phyloP scores from a whole-genome alignment of 2,797 vertebrate genomes.

The Ambastaia sidthimunki region DNA sequence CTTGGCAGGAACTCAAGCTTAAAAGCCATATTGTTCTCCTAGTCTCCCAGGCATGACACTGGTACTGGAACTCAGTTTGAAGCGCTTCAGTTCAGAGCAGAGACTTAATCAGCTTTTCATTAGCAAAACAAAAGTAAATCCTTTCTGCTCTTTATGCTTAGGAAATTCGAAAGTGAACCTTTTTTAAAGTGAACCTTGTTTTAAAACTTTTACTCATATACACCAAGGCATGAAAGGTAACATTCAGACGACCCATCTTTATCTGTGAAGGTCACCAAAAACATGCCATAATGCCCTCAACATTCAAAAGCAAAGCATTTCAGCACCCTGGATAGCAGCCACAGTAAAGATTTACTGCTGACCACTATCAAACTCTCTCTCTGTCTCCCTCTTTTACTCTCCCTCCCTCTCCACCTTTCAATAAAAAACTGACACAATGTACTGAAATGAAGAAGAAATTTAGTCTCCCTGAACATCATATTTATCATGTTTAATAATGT shows the following conservation, averaged over 20 bases:
- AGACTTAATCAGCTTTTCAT: background rate
- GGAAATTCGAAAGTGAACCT: background rate
- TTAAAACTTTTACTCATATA: background rate
- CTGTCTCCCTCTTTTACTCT: conserved; percentile 8
- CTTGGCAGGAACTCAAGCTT: conserved; percentile 27
- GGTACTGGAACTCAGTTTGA: conserved; percentile 16
- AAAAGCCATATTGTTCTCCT: conserved; percentile 2
- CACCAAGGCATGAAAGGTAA: background rate
- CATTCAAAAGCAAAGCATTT: conserved; percentile 35
- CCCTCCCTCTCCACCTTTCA: background rate
- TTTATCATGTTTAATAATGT: background rate
- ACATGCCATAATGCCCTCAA: conserved; percentile 13
- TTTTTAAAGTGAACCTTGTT: background rate
- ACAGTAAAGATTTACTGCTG: conserved; percentile 43
- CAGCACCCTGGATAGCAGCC: conserved; percentile 60
- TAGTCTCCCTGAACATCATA: background rate
- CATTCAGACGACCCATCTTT: conserved; percentile 15
- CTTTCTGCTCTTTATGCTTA: background rate
- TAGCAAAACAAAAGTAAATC: conserved; percentile 17
- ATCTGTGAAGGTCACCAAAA: conserved; percentile 20
- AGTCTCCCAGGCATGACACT: background rate
- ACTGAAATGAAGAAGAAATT: conserved; percentile 17
- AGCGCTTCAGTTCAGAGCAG: conserved; percentile 23
- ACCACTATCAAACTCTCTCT: conserved; percentile 11
- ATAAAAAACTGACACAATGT: conserved; percentile 10